Evolutionary conservation across 2,797 vertebrate genomes (phyloP).

Genomic region (Cryptoprocta ferox): DNA sequence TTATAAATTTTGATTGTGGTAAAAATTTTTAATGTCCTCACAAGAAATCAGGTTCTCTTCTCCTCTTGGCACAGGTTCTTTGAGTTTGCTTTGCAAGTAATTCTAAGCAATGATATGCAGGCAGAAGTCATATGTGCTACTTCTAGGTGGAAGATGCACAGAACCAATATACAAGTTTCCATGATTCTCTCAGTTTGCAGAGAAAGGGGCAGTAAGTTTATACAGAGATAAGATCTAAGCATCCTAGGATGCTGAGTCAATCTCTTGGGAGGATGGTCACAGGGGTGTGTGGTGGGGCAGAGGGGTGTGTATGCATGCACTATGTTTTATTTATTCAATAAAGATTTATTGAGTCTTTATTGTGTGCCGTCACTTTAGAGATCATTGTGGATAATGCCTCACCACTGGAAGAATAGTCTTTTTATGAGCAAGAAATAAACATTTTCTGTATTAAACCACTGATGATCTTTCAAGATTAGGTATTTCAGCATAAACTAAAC

Average conservation of each 20-base stretch:
- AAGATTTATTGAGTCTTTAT: neutral
- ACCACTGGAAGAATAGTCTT: neutral
- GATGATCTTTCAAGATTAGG: neutral
- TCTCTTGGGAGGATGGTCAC: neutral
- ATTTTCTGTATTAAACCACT: neutral
- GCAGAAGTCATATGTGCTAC: too few relatives aligned
- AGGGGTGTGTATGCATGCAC: fast-evolving
- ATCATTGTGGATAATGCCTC: neutral
- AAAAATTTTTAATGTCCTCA: neutral
- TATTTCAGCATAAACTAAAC: neutral
- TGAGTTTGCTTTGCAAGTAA: neutral
- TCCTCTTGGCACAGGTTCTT: neutral
- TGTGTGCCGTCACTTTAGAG: neutral
- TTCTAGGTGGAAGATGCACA: neutral
- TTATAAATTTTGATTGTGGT: neutral
- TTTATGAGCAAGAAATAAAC: neutral
- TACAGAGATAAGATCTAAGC: neutral
- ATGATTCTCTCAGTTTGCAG: neutral
- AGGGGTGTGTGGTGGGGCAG: neutral
- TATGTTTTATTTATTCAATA: neutral
- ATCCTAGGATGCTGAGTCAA: neutral
- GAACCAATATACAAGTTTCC: neutral
- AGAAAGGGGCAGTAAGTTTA: neutral
- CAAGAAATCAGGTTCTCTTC: neutral
- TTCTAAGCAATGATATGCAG: neutral